Base-by-base conservation (phyloP, 2,113 vertebrate species). In the Gavialis gangeticus region DNA sequence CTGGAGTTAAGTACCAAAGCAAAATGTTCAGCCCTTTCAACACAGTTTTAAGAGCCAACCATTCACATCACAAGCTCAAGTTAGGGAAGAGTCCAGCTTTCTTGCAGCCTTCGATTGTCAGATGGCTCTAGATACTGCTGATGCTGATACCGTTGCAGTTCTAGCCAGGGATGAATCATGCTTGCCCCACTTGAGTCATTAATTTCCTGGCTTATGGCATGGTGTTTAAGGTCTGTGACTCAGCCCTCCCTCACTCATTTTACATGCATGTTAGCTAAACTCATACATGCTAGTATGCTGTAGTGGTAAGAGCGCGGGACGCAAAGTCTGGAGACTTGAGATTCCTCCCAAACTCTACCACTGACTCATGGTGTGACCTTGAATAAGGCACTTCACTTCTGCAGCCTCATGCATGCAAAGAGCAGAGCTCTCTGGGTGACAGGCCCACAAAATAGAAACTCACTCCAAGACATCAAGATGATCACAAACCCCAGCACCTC, bases 211-310 rank as follows among this genome's bases (percentile, higher is more conserved):
- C 0, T 1, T 59, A 87, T 66, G 24, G 11, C 0, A 0, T 79
- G 37, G 88, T 28, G 34, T 73, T 24, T 37, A 64, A 57, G 19
- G 59, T 34, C 54, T n/a, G 30, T 5, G 56, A 54, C 57, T 89
- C 73, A 57, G 11, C 66, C 59, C 62, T 64, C 73, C 34, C 15
- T 4, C 30, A 1, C 57, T 62, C 9, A 27, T 0, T 34, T 46
- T 54, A 21, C 0, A 2, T 12, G 28, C 0, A 0, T 55, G 6
- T n/a, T 1, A n/a, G 58, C 73, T 2, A 18, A 66, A 56, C 22
- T 59, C 67, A n/a, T 12, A 1, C 0, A 16, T 27, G 67, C 30
- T 66, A 10, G 25, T 30, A 85, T 0, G 0, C 16, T 0, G 1
- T 78, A 91, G 78, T 24, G 66, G 62, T 79, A 79, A 6, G 21